Percentiles rank a stretch among this genome's conserved stretches.
Evolutionary conservation across 2,113 vertebrate species (phyloP).

Genomic region (Crocuta crocuta): DNA sequence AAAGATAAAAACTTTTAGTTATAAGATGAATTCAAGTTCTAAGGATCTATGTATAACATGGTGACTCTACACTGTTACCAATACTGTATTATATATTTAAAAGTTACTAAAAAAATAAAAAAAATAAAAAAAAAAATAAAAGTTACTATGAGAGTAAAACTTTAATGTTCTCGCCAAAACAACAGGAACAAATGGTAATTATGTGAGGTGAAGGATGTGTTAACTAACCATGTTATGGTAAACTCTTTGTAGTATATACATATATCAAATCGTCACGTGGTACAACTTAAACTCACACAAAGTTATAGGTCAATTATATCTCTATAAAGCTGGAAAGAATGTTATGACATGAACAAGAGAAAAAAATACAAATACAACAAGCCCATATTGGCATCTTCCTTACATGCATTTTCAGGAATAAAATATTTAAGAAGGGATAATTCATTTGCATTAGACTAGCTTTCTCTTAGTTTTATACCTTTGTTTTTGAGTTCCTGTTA

Average conservation of each 20-base stretch:
- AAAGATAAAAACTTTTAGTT: background rate
- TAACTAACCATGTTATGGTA: background rate
- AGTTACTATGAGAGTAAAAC: background rate
- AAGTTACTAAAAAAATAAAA: no score
- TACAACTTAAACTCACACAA: background rate
- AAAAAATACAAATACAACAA: slow-evolving; percentile 15
- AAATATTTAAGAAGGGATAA: background rate
- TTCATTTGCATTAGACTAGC: background rate
- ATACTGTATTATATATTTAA: background rate
- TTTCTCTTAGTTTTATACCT: background rate
- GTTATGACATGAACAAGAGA: background rate
- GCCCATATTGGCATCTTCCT: background rate
- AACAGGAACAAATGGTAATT: background rate
- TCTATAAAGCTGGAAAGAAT: background rate
- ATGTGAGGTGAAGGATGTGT: background rate
- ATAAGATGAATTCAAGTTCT: background rate
- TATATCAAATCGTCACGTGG: background rate
- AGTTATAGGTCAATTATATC: background rate
- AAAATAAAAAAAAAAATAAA: no score
- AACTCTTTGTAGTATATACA: background rate
- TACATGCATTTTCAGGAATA: slow-evolving; percentile 30
- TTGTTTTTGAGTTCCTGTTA: slow-evolving; percentile 31
- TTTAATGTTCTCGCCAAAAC: background rate
- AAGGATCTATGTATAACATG: background rate
- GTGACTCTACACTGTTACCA: background rate